Base-by-base conservation (phyloP, 2,888 invertebrate genomes). In the Trissolcus brochymenae region DNA sequence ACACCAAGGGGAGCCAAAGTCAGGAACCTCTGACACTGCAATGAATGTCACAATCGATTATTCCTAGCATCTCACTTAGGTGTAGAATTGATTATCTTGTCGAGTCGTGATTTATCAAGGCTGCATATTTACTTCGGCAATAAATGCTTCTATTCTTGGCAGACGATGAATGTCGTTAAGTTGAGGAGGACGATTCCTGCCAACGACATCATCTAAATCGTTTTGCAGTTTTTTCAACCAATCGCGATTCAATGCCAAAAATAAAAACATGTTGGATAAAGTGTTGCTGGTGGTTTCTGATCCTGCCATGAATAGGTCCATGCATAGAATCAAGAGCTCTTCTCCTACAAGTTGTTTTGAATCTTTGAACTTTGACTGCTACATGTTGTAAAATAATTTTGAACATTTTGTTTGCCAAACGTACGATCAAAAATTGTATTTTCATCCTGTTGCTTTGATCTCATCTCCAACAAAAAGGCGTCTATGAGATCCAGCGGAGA, bases 271-370 rank as follows among this genome's bases (percentile, higher is more conserved):
- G 82, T 92, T 93, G 0, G 91, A 91, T 9, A 93, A 88, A 0
- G 93, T 92, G 82, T 93, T 93, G 78, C 92, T 92, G 0, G 93
- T 94, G 0, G 94, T 94, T 87, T 94, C 94, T 59, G 92, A 91
- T 0, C 94, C 94, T 6, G 93, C 94, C 89, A 94, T 91, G 25
- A 94, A 91, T 67, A 94, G 87, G 82, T 94, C 94, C 82, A 93
- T 84, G 81, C 93, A 93, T 1, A 93, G 70, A 4, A 89, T 83
- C 25, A 90, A 61, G 46, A 90, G 83, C 79, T 90, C 90, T 76
- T 90, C 85, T 3, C 89, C 90, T 90, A 78, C 4, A 17, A 16
- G 1, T 16, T 51, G 11, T 35, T 35, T 35, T 35, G 7, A 35
- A 35, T 9, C 25, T 35, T 35, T 11, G 11, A 35, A 35, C 35